Evolutionary conservation across 2,888 invertebrate species (phyloP).

Genomic region (Syritta pipiens): DNA sequence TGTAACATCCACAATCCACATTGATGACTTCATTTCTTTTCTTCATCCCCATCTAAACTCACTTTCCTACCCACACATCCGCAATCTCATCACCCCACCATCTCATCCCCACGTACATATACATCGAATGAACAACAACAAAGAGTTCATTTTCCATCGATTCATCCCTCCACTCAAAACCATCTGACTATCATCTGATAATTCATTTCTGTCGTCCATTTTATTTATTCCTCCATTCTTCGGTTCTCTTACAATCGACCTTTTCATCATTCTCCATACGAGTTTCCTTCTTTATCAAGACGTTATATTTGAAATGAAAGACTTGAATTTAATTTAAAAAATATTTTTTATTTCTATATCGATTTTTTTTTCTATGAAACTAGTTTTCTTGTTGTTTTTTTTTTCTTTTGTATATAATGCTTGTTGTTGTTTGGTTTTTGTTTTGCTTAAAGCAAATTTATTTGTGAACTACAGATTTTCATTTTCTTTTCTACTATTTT

Average conservation of each 20-base stretch:
- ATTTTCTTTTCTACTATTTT: conserved; percentile 9
- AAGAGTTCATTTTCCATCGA: neutral
- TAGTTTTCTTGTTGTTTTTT: neutral
- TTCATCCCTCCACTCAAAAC: neutral
- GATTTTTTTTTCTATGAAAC: conserved; percentile 6
- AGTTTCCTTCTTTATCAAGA: no score
- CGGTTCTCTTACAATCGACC: neutral
- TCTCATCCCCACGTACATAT: neutral
- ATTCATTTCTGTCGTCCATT: neutral
- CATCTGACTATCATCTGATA: neutral
- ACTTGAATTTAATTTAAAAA: conserved; percentile 39
- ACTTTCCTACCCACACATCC: neutral
- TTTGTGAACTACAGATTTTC: conserved; percentile 18
- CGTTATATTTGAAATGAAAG: neutral
- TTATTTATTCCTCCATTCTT: neutral
- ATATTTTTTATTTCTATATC: conserved; percentile 54
- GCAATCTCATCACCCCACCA: neutral
- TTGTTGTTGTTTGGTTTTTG: neutral
- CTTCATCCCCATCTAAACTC: no score
- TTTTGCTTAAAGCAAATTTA: neutral
- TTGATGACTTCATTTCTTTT: no score
- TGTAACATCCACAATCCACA: no score
- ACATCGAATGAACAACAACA: conserved; percentile 19
- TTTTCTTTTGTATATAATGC: conserved; percentile 1
- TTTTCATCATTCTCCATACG: neutral